Evolutionary conservation across 1,140 invertebrate genomes (phyloP), one percentile per base, ranked within the genome.

Genomic region (Aphaenogaster rudis): DNA sequence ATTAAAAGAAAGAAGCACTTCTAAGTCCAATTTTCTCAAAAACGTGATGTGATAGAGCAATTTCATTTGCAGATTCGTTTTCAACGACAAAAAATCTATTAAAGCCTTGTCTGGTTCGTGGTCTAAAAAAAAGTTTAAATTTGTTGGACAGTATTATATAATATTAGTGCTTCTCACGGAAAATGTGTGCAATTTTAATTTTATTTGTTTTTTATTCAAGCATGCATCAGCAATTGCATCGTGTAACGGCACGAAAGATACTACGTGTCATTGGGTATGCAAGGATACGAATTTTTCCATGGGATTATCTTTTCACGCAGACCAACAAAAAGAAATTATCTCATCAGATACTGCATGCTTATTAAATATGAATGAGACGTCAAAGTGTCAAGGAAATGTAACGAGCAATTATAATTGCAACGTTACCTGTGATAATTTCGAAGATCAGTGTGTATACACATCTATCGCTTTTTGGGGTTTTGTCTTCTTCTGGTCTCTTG

Each of bases 401-500:
- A 36, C 71, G 7, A 36, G 11, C 17, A 80, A 13, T n/a, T 39
- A 66, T 15, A 66, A 59, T 21, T 94, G 94, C 64, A 88, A 67
- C 28, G 59, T 67, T 42, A 21, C 17, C 3, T 66, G 64, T 67
- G 39, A 42, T 2, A 21, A 42, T 61, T 91, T 89, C 7, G 64
- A 91, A 9, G 80, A 66, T 42, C 71, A 88, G 57, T 95, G 93
- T 85, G 92, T 97, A 36, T 97, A 97, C 87, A 93, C 88, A 39
- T 96, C 96, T 0, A 79, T 92, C 0, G 96, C 96, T 15, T 98
- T 98, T 92, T 98, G 97, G 97, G 94, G 96, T 17, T 98, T 97
- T 89, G 96, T 98, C 0, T 86, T 97, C 5, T 92, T 98, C 5
- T 96, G 97, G 95, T 97, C 96, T 48, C 79, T 97, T 1, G 97